Evolutionary conservation across 2,797 vertebrate genomes (phyloP).

Genomic region (Pagetopsis macropterus): DNA sequence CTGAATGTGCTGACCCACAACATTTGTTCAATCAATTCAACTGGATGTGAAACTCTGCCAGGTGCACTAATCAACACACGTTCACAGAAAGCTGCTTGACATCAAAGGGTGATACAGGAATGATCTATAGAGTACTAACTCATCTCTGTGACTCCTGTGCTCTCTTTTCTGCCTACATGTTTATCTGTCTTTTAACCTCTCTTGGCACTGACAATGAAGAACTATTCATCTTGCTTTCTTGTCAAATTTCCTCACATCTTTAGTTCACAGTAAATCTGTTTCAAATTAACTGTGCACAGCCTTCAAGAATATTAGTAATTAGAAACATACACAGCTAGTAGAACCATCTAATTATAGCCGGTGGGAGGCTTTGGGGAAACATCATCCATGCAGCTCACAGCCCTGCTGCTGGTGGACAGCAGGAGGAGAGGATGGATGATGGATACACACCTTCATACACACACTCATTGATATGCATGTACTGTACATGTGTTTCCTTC

Average conservation of each 20-base stretch:
- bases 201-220: neutral
- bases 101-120: conserved; percentile 7
- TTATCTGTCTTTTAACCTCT: neutral
- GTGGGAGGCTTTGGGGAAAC: conserved; percentile 31
- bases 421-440: conserved; percentile 33
- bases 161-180: neutral
- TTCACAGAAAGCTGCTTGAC: conserved; percentile 14
- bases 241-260: neutral
- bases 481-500: neutral
- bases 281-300: conserved; percentile 31
- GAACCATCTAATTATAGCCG: conserved; percentile 58
- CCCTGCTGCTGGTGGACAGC: conserved; percentile 29
- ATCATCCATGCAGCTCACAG: conserved; percentile 36
- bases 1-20: conserved; percentile 37
- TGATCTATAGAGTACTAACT: conserved; percentile 16
- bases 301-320: conserved; percentile 40
- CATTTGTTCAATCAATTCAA: conserved; percentile 53
- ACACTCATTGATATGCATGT: conserved; percentile 22
- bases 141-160: neutral
- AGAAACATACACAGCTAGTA: conserved; percentile 39
- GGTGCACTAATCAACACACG: conserved; percentile 34
- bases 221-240: neutral
- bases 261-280: conserved; percentile 28
- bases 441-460: conserved; percentile 6
- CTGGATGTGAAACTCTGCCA: conserved; percentile 36